Conservation (phyloP, 2,113 vertebrate genomes). For the Pituophis catenifer region DNA sequence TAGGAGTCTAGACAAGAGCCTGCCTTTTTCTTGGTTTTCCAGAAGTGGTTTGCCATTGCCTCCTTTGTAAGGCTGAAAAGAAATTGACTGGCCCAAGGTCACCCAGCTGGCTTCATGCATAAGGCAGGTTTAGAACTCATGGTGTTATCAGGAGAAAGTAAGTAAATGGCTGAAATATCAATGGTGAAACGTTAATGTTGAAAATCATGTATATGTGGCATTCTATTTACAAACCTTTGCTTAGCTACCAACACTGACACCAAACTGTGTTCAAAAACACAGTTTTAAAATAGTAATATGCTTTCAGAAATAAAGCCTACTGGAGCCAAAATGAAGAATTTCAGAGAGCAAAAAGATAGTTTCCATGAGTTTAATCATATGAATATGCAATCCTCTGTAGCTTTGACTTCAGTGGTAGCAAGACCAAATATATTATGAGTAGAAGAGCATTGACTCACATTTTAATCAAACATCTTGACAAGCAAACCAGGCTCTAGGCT, state of each 20-base stretch:
- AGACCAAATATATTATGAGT: neutral
- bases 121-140: neutral
- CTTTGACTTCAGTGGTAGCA: neutral
- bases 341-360: neutral
- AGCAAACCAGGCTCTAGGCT: neutral
- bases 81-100: neutral
- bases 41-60: neutral
- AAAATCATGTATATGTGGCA: constrained; percentile 13
- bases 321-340: neutral
- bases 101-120: neutral
- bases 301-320: neutral
- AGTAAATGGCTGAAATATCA: constrained; percentile 22
- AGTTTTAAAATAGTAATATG: constrained; percentile 7
- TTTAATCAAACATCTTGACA: neutral
- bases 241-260: neutral
- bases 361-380: neutral
- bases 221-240: constrained; percentile 26
- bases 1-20: neutral
- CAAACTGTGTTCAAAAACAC: neutral
- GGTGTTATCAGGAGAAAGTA: constrained; percentile 29
- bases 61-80: neutral
- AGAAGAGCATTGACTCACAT: neutral
- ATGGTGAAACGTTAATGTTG: neutral
- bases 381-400: neutral
- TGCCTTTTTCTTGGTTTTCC: neutral